Base-by-base conservation (phyloP, 2,888 invertebrate species). In the Drosophila hamatofila region DNA sequence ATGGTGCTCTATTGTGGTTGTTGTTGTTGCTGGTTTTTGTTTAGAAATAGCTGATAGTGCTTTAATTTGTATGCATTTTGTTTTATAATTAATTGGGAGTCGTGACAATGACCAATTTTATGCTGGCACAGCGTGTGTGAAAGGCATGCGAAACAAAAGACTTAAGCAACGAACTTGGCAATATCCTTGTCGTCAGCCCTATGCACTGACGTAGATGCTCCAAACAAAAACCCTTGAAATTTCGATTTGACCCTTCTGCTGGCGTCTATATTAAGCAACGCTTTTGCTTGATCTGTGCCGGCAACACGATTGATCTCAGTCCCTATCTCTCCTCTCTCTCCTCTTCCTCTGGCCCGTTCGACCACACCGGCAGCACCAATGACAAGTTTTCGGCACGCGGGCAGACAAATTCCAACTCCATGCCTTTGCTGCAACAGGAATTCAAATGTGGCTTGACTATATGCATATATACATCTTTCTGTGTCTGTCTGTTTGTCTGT, bases 381-480 rank as follows among this genome's bases (percentile, higher is more conserved):
- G 91, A 91, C 91, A 91, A 91, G 83, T 88, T 91, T 91, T 91
- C 90, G 91, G 91, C 91, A 91, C 91, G 91, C 91, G 91, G 91
- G 86, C 88, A 89, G 78, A 90, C 91, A 85, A 88, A 91, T 91
- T 91, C 86, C 75, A 67, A 41, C 55, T 60, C 44, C 80, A 78
- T 70, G 59, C 75, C 63, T 48, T 33, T 46, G 62, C 56, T 60
- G 63, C 62, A 80, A 72, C 80, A 78, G 75, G 78, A 77, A 78
- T 78, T 78, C 71, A 75, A 85, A 85, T 82, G 69, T 67, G 75
- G 16, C 54, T 65, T 41, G 56, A 41, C 54, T n/a, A 39, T 61
- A 42, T 42, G 27, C 46, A 25, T 60, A 52, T 67, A 63, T 61
- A 51, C 27, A 16, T 27, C 21, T 51, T 21, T 51, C 21, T 35